Evolutionary conservation across 2,888 invertebrate species (phyloP).

Genomic region (Amphiduros pacificus): DNA sequence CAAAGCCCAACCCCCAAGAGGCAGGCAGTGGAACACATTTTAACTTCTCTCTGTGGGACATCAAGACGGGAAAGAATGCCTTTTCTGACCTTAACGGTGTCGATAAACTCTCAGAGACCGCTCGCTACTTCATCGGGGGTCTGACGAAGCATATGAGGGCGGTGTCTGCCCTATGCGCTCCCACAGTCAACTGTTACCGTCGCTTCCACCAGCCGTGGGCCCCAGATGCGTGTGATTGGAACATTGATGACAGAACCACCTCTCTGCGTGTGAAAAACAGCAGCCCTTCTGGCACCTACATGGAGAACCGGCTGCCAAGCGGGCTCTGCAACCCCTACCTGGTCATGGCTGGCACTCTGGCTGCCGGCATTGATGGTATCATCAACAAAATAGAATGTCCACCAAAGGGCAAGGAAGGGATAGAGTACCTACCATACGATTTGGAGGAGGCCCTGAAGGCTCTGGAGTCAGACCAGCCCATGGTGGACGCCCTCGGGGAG

Average conservation of each 20-base stretch:
- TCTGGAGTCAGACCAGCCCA: conserved; percentile 20
- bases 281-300: conserved; percentile 14
- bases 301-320: conserved; percentile 26
- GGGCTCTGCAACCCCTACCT: conserved; percentile 27
- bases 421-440: conserved; percentile 6
- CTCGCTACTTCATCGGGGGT: conserved; percentile 23
- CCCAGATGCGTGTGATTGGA: conserved; percentile 18
- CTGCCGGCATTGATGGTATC: conserved; percentile 32
- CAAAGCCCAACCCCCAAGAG: not conserved
- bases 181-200: conserved; percentile 29
- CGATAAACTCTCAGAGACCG: conserved; percentile 16
- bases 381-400: conserved; percentile 15
- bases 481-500: conserved; percentile 19
- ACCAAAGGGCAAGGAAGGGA: not conserved
- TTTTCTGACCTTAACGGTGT: conserved; percentile 16
- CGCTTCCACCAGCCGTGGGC: conserved; percentile 12
- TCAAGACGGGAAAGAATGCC: conserved; percentile 4
- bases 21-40: conserved; percentile 23
- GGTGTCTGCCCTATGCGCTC: conserved; percentile 23
- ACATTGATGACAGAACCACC: conserved; percentile 11
- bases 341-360: conserved; percentile 26
- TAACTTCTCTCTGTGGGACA: conserved; percentile 27
- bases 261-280: conserved; percentile 17
- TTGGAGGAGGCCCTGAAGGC: conserved; percentile 22
- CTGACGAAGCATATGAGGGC: conserved; percentile 22